Conservation (phyloP, 2,888 invertebrate genomes). For the Melinaea menophilus region DNA sequence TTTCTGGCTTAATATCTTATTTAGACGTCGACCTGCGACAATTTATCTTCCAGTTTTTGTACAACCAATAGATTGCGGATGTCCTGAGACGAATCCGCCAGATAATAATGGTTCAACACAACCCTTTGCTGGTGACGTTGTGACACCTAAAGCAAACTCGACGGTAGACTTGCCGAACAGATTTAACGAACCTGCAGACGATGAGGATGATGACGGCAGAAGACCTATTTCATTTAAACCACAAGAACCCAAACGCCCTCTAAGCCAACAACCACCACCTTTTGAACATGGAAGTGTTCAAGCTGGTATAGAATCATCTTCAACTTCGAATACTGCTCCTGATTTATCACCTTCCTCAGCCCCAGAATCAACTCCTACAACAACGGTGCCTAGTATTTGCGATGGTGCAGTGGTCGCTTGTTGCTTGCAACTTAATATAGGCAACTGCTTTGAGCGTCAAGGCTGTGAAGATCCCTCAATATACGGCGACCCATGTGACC, state of each 20-base stretch:
- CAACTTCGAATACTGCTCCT: constrained; percentile 3
- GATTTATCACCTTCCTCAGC: background rate
- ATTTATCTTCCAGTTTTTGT: background rate
- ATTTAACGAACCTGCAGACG: constrained; percentile 45
- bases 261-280: constrained; percentile 38
- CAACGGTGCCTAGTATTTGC: constrained; percentile 36
- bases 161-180: constrained; percentile 48
- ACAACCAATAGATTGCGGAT: constrained; percentile 1
- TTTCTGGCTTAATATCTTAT: background rate
- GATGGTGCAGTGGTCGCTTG: constrained; percentile 59
- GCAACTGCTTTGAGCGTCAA: constrained; percentile 52
- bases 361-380: constrained; percentile 35
- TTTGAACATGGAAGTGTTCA: constrained; percentile 48
- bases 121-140: background rate
- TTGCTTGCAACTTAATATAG: constrained; percentile 51
- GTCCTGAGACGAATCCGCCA: background rate
- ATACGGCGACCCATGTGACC: constrained; percentile 54
- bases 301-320: constrained; percentile 28
- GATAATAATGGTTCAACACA: background rate
- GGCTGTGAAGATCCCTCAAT: constrained; percentile 69
- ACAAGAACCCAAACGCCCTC: constrained; percentile 38
- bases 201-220: constrained; percentile 43
- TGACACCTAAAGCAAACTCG: background rate
- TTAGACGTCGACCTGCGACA: background rate
- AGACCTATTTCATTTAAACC: constrained; percentile 59